A percentile compares a stretch with the other conserved stretches of the same genome.
These are phyloP conservation scores for Brevimyrus niger DNA, from an alignment of 2,113 vertebrate species.

Conservation along the genomic window DNA sequence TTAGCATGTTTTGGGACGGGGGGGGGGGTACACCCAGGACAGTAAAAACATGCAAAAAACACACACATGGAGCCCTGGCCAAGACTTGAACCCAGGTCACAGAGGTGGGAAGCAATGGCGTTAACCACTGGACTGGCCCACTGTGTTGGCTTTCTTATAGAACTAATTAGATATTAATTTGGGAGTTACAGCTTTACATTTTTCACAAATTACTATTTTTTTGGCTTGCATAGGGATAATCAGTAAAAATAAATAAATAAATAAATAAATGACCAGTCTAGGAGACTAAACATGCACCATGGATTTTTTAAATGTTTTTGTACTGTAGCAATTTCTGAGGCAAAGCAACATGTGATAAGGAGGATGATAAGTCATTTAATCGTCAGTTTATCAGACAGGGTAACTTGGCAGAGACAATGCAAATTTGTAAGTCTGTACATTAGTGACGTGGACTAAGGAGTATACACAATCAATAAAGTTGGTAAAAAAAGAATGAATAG, in stretches of 20 bases:
- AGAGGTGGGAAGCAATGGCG: neutral
- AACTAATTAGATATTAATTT: neutral
- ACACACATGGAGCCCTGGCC: neutral
- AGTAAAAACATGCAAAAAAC: neutral
- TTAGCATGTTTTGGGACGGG: neutral
- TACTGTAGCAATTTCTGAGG: neutral
- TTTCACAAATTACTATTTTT: neutral
- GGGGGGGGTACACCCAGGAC: neutral
- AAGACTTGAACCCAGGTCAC: neutral
- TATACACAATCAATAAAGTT: neutral
- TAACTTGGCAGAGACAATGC: neutral
- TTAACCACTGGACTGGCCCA: neutral
- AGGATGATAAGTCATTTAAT: neutral
- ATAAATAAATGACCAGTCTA: neutral
- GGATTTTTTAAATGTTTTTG: neutral
- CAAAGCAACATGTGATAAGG: neutral
- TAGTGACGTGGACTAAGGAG: neutral
- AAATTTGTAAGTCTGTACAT: neutral
- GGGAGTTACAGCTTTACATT: neutral
- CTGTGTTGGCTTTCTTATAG: neutral
- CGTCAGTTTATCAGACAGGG: neutral
- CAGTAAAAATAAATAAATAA: no score
- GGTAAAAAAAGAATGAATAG: no score
- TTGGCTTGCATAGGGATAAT: neutral
- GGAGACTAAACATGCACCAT: neutral